Conservation (phyloP, 2,113 vertebrate genomes). For the Equus quagga region DNA sequence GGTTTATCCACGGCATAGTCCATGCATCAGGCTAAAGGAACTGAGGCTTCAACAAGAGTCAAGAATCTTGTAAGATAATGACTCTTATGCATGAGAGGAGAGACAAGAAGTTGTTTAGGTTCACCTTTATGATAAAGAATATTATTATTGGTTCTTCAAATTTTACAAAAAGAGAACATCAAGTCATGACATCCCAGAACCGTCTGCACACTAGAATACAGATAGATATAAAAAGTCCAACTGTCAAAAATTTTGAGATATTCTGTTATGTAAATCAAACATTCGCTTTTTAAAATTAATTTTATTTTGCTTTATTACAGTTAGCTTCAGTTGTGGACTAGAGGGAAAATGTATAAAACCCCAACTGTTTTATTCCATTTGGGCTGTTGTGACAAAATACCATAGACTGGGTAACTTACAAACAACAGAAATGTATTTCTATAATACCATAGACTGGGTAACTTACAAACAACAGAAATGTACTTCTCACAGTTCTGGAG, state of each 20-base stretch:
- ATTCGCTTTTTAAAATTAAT: not conserved
- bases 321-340: conserved; percentile 1
- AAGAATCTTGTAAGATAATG: not conserved
- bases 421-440: not conserved
- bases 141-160: not conserved
- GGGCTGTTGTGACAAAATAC: not conserved
- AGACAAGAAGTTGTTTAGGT: not conserved
- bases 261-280: not conserved
- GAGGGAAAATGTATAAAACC: not conserved
- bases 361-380: not conserved
- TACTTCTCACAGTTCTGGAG: not conserved
- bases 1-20: not conserved
- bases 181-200: not conserved
- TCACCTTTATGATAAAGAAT: not conserved
- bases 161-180: not conserved
- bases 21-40: not conserved
- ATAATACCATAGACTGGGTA: no score
- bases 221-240: not conserved
- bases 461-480: not conserved
- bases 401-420: not conserved
- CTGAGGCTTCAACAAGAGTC: not conserved
- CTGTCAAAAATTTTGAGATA: not conserved
- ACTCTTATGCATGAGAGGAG: not conserved
- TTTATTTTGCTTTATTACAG: not conserved
- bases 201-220: not conserved